Conservation (phyloP, 2,113 vertebrate species). For the Saguinus imperator region DNA sequence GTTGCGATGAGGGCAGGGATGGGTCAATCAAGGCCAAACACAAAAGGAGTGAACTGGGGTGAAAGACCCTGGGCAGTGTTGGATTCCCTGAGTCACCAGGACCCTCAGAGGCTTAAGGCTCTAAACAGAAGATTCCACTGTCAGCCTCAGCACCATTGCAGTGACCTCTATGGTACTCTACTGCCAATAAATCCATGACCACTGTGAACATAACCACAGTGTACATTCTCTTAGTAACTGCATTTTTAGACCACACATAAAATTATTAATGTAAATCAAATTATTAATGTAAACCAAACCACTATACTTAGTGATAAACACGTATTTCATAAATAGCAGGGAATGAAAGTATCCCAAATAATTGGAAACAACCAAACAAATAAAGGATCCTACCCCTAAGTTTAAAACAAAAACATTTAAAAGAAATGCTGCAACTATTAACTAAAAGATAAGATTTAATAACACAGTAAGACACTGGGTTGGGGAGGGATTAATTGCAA, state of each 20-base stretch:
- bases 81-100: slow-evolving; percentile 74
- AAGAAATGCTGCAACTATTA: slow-evolving; percentile 61
- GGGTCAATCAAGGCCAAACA: slow-evolving; percentile 50
- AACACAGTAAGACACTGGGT: slow-evolving; percentile 69
- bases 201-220: background rate
- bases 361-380: slow-evolving; percentile 70
- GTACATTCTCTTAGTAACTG: slow-evolving; percentile 52
- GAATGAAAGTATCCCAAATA: slow-evolving; percentile 61
- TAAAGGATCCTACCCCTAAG: slow-evolving; percentile 69
- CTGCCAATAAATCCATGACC: slow-evolving; percentile 2
- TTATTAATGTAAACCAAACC: slow-evolving; percentile 79
- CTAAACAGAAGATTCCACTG: slow-evolving; percentile 69
- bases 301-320: slow-evolving; percentile 74
- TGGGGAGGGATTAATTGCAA: slow-evolving; percentile 72
- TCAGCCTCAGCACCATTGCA: slow-evolving; percentile 64
- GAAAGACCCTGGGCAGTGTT: slow-evolving; percentile 53
- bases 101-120: slow-evolving; percentile 69
- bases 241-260: slow-evolving; percentile 72
- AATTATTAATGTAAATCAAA: slow-evolving; percentile 78
- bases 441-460: slow-evolving; percentile 75
- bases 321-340: slow-evolving; percentile 81
- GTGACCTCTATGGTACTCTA: slow-evolving; percentile 48
- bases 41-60: slow-evolving; percentile 55
- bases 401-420: slow-evolving; percentile 73
- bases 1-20: background rate